phyloP scores from a whole-genome alignment of 1,140 invertebrate genomes.

The Drosophila azteca region DNA sequence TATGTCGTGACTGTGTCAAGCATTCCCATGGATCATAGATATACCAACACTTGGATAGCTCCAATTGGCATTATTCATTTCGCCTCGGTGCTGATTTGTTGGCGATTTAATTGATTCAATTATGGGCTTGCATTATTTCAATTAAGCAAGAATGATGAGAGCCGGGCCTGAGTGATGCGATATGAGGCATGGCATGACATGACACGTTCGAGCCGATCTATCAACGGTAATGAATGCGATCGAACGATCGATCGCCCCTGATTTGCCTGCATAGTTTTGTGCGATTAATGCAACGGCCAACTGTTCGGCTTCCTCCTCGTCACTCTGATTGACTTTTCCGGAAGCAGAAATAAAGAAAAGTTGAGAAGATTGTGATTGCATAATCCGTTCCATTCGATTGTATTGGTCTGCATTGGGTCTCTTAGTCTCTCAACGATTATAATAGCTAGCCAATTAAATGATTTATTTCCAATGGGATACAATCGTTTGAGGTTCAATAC shows the following conservation, averaged over 20 bases:
- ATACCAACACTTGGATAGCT: no score
- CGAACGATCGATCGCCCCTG: constrained; percentile 31
- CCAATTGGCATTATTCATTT: constrained; percentile 23
- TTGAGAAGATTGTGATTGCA: constrained; percentile 45
- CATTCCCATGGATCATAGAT: no score
- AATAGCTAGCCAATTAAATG: constrained; percentile 6
- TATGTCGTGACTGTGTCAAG: no score
- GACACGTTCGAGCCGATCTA: constrained; percentile 35
- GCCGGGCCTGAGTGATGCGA: not conserved
- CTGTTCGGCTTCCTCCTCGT: constrained; percentile 30
- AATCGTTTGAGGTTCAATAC: not conserved
- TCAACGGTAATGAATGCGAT: constrained; percentile 48
- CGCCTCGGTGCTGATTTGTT: constrained; percentile 22
- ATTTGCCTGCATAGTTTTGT: constrained; percentile 38
- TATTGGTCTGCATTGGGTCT: constrained; percentile 1
- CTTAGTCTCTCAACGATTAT: no score
- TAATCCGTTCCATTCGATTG: constrained; percentile 41
- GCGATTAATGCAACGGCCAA: constrained; percentile 70
- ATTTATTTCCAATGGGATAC: not conserved
- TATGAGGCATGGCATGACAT: constrained; percentile 7
- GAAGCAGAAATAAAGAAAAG: constrained; percentile 32
- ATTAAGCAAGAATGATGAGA: constrained; percentile 12
- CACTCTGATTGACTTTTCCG: constrained; percentile 69
- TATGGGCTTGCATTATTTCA: constrained; percentile 40
- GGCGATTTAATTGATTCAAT: constrained; percentile 48